Percentiles rank a stretch among this genome's conserved stretches.
Evolutionary conservation across 2,797 vertebrate genomes (phyloP).

Genomic region (Neoniphon sammara): DNA sequence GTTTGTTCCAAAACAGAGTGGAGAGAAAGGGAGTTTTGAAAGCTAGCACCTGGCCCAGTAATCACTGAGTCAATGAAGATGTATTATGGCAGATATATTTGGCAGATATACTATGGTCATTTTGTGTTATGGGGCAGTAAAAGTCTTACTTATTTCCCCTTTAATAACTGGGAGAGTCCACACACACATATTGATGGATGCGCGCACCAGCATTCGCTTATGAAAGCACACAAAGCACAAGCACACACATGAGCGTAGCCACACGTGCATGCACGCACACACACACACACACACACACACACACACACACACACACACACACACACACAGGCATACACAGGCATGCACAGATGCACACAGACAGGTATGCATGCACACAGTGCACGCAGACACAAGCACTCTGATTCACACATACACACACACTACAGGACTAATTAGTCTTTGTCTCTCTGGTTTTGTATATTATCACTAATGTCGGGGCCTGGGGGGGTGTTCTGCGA

Average conservation of each 20-base stretch:
- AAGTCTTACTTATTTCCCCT: slow-evolving; percentile 54
- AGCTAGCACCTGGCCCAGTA: slow-evolving; percentile 15
- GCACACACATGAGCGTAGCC: slow-evolving; percentile 29
- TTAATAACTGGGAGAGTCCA: slow-evolving; percentile 49
- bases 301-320: background rate
- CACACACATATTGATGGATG: slow-evolving; percentile 29
- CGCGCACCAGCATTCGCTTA: slow-evolving; percentile 32
- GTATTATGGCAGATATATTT: slow-evolving; percentile 26
- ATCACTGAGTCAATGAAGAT: slow-evolving; percentile 24
- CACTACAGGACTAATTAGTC: slow-evolving; percentile 76
- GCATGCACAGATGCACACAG: slow-evolving; percentile 25
- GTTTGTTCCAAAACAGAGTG: slow-evolving; percentile 7
- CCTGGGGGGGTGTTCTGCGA: slow-evolving; percentile 71
- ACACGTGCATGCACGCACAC: slow-evolving; percentile 26
- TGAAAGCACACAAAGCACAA: slow-evolving; percentile 46
- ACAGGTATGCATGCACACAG: background rate
- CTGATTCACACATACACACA: slow-evolving; percentile 21
- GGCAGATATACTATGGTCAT: slow-evolving; percentile 46
- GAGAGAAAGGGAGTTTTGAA: slow-evolving; percentile 3
- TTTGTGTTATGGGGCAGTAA: slow-evolving; percentile 26
- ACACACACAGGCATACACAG: background rate
- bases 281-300: slow-evolving; percentile 4
- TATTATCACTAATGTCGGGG: slow-evolving; percentile 75
- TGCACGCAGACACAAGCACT: background rate
- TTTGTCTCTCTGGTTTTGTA: slow-evolving; percentile 77